Evolutionary conservation across 2,797 vertebrate species (phyloP), one percentile per base, ranked within the genome.

Genomic region (Pipistrellus nathusii): DNA sequence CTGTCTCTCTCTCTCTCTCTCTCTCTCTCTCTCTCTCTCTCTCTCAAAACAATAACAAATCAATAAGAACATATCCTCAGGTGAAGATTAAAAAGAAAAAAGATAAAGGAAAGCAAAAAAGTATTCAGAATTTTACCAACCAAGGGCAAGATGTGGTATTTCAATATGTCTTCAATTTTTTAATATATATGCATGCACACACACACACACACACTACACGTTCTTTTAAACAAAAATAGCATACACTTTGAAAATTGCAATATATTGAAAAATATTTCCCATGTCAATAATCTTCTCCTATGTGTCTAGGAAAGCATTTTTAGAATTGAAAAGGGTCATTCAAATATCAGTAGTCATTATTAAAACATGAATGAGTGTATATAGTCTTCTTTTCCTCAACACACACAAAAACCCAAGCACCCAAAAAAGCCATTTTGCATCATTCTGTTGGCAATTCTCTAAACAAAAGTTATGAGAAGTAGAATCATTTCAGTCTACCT

Each of bases 331-430:
- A 77, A 91, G 44, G 25, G 25, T 8, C 69, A 66, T 73, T 93
- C 84, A 91, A 59, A 80, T 75, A 87, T 81, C 64, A 95, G 48
- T 41, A 78, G 23, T 95, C 82, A 81, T 75, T 75, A 78, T 66
- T 57, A 75, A 95, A 94, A 80, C 68, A 86, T 62, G 11, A 78
- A 80, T 48, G 14, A 83, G 15, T 78, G 51, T 83, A 92, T 76
- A 71, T 35, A 23, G 1, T 85, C 14, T 64, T 85, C n/a, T 91
- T 23, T 68, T 53, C 13, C 18, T 82, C 44, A 71, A 64, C 46
- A 69, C 6, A 35, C 48, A 81, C 6, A 55, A 91, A 91, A 77
- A 35, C 6, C 69, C 87, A 38, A 88, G 55, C 4, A 48, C 41
- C 10, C 51, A 13, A 55, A 62, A 92, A 86, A 57, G 57, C 88